Evolutionary conservation across 1,140 invertebrate species (phyloP).

Genomic region (Semibalanus balanoides): DNA sequence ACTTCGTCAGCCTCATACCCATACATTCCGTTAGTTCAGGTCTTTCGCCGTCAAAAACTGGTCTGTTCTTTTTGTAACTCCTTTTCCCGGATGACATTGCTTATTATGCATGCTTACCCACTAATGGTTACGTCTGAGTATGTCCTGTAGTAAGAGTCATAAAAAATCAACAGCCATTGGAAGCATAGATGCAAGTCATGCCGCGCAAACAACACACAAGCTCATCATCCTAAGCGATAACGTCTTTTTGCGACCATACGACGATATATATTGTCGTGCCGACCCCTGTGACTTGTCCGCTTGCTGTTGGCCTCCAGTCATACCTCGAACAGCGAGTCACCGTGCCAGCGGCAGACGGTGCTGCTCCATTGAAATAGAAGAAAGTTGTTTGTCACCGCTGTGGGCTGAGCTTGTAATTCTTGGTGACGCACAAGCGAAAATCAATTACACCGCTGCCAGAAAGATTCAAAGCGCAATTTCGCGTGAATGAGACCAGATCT

Average conservation of each 20-base stretch:
- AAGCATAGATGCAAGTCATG: not conserved
- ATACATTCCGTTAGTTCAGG: too few species aligned
- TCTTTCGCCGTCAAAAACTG: too few species aligned
- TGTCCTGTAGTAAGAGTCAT: too few species aligned
- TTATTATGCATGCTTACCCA: too few species aligned
- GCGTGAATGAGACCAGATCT: too few species aligned
- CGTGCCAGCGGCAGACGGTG: not conserved
- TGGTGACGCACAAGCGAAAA: not conserved
- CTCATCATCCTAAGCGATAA: not conserved
- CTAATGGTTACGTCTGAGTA: too few species aligned
- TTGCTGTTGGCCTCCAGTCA: not conserved
- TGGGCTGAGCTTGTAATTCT: not conserved
- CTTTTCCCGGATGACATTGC: too few species aligned
- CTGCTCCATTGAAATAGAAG: not conserved
- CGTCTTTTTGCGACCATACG: not conserved
- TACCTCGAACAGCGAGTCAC: not conserved
- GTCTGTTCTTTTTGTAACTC: too few species aligned
- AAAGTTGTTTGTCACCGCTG: not conserved
- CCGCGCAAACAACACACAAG: not conserved
- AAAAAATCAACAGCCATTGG: too few species aligned
- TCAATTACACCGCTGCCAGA: not conserved
- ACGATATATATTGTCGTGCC: not conserved
- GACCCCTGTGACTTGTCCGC: not conserved
- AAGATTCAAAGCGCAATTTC: too few species aligned
- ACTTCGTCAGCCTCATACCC: too few species aligned